Percentiles rank a stretch among this genome's conserved stretches.
Evolutionary conservation across 2,113 vertebrate species (phyloP).

Genomic region (Anser brachyrhynchus): DNA sequence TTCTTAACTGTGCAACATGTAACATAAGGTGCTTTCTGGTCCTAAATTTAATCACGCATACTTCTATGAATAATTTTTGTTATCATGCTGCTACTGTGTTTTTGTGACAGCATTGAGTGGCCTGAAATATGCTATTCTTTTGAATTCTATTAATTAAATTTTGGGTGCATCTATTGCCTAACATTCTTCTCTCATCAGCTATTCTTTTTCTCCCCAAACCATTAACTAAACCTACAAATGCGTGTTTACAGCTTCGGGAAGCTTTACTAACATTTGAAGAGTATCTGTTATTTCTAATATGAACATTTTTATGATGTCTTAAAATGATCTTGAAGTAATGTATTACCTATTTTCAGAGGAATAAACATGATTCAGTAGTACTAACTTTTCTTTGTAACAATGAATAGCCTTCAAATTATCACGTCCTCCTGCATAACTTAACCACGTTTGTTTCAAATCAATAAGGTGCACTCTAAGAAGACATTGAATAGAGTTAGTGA

Average conservation of each 20-base stretch:
- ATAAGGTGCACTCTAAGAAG: background rate
- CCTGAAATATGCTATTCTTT: background rate
- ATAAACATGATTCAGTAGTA: background rate
- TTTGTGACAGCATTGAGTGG: background rate
- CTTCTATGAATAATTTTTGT: background rate
- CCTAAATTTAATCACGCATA: background rate
- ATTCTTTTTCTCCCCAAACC: background rate
- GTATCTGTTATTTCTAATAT: background rate
- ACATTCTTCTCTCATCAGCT: background rate
- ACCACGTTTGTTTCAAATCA: background rate
- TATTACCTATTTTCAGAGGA: background rate
- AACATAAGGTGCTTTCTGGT: background rate
- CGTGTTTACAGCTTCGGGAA: background rate
- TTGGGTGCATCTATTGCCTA: background rate
- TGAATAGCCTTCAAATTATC: background rate
- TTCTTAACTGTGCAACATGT: background rate
- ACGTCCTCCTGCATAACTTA: background rate
- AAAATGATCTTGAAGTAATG: background rate
- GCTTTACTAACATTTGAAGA: background rate
- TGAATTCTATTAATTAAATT: background rate
- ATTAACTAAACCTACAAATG: background rate
- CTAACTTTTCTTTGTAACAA: background rate
- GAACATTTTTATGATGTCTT: background rate
- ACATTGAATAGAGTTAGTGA: background rate
- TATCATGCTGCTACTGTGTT: background rate